Base-by-base conservation (phyloP, 2,113 vertebrate genomes). In the Recurvirostra avosetta region DNA sequence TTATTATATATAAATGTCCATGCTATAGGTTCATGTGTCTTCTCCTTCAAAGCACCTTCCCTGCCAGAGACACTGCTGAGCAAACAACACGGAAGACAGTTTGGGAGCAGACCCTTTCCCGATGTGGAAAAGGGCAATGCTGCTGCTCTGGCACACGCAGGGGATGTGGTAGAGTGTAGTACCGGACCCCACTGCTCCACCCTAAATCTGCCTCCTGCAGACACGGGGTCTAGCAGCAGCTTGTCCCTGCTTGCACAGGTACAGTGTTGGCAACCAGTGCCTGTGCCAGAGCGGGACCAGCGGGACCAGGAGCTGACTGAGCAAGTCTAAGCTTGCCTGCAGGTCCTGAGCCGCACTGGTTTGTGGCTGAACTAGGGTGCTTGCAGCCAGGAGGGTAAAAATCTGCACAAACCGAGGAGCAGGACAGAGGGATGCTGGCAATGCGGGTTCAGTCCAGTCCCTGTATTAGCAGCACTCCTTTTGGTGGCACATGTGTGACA, bases 241-340 rank as follows among this genome's bases (percentile, higher is more conserved):
- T 71, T n/a, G n/a, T 27, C 41, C 17, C 30, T 56, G n/a, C n/a
- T 74, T 53, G 15, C 25, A 53, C 0, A 0, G 11, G 29, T 21
- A 30, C 0, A 1, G 38, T 40, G 67, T 17, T 49, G 40, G 47
- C 40, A 74, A 26, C 45, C 41, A 59, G 9, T 71, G 59, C 43
- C 34, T 55, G 6, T 52, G 53, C 23, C 38, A 41, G 61, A 49
- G 38, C 1, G 1, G 49, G 26, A 70, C 16, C 47, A 61, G 49
- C 0, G 1, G 23, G 41, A 55, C 61, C 49, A 55, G 21, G 61
- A 67, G 9, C 0, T n/a, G 52, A 30, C 34, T 32, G 67, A 40
- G 8, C 17, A 23, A 26, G 61, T 61, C 9, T 9, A 61, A 86
- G 49, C 36, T 55, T 18, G 2, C n/a, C 26, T 38, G 18, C 26